Conservation (phyloP, 2,888 invertebrate species). For the Agrilus mali region DNA sequence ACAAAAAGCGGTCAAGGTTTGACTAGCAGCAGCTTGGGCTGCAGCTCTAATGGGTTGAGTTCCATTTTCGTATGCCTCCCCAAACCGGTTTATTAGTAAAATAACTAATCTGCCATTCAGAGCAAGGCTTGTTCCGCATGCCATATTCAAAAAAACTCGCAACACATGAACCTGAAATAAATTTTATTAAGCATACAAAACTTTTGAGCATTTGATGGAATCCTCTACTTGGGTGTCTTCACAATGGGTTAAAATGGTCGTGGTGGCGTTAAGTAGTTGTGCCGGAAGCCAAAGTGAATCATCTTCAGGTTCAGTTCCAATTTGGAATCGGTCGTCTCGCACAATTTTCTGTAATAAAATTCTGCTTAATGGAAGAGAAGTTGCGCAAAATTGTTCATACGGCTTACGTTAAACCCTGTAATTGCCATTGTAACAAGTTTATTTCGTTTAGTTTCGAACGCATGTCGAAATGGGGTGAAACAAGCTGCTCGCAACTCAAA, state of each 20-base stretch:
- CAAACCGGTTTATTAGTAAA: constrained; percentile 72
- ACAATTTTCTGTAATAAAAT: constrained; percentile 58
- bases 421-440: constrained; percentile 74
- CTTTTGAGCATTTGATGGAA: neutral
- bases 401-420: constrained; percentile 78
- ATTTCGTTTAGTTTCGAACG: constrained; percentile 76
- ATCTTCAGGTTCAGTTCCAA: constrained; percentile 81
- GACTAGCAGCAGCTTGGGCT: constrained; percentile 81
- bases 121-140: constrained; percentile 78
- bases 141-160: constrained; percentile 72
- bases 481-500: constrained; percentile 76
- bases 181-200: neutral
- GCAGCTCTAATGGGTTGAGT: constrained; percentile 75
- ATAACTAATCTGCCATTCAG: constrained; percentile 81
- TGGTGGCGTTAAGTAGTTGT: constrained; percentile 76
- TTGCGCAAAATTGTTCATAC: neutral
- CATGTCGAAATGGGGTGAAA: constrained; percentile 71
- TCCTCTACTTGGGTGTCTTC: constrained; percentile 73
- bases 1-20: constrained; percentile 76
- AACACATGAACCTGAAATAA: constrained; percentile 43
- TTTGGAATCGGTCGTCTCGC: constrained; percentile 83
- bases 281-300: constrained; percentile 89
- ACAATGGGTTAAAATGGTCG: constrained; percentile 62
- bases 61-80: constrained; percentile 68
- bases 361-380: neutral